A percentile compares a stretch with the other conserved stretches of the same genome.
Conservation (phyloP, 2,888 invertebrate genomes). For the Andrena praecox region DNA sequence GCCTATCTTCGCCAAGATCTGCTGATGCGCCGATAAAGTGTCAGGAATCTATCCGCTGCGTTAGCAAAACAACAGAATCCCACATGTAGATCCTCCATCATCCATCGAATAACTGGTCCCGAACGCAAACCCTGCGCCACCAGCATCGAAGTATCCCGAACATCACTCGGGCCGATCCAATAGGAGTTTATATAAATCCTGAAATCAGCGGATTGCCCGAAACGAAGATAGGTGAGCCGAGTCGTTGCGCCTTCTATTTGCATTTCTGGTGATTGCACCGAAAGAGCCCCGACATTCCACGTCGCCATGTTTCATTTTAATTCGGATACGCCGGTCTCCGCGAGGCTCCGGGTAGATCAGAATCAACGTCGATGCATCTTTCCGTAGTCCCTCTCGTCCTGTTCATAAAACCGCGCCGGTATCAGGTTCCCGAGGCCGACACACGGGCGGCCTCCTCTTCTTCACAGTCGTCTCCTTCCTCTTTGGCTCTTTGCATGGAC, state of each 20-base stretch:
- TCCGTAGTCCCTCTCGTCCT: conserved; percentile 44
- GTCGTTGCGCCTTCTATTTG: neutral
- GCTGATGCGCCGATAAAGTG: neutral
- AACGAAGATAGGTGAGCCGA: neutral
- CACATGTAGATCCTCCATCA: neutral
- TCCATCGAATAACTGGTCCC: neutral
- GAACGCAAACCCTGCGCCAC: neutral
- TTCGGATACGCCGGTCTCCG: conserved; percentile 5
- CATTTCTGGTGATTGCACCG: neutral
- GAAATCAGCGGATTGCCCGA: no score
- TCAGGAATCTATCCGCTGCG: no score
- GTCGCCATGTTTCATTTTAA: conserved; percentile 30
- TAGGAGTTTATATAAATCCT: neutral
- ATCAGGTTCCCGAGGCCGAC: conserved; percentile 74
- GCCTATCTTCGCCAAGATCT: neutral
- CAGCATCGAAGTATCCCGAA: neutral
- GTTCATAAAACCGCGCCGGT: conserved; percentile 71
- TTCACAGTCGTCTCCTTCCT: conserved; percentile 62
- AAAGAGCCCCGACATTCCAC: neutral
- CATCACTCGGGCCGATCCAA: neutral
- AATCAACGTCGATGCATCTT: conserved; percentile 53
- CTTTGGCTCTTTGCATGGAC: conserved; percentile 62
- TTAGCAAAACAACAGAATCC: neutral
- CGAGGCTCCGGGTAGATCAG: conserved; percentile 20
- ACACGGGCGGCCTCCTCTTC: conserved; percentile 70